These are phyloP conservation scores for Gambelia wislizenii DNA, from an alignment of 2,797 vertebrate species.

Conservation along the genomic window DNA sequence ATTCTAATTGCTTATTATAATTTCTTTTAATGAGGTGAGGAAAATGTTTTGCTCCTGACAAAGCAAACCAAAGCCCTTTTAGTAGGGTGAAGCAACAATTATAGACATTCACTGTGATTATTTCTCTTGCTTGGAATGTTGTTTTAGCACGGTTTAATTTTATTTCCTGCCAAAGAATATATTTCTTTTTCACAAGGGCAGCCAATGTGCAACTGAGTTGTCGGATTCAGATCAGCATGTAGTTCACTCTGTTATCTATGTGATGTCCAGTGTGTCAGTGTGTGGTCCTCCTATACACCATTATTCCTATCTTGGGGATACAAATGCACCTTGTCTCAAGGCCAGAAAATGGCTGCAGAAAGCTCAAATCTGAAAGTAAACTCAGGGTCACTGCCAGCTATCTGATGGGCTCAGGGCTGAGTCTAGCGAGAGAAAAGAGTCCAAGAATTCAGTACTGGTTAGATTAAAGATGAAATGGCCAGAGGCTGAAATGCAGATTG, in stretches of 20 bases:
- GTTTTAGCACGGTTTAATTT: constrained; percentile 34
- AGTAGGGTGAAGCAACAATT: constrained; percentile 43
- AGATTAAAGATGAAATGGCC: not conserved
- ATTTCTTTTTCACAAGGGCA: constrained; percentile 41
- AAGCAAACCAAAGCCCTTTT: constrained; percentile 38
- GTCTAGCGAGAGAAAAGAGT: not conserved
- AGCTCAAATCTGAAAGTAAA: not conserved
- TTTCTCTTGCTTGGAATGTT: constrained; percentile 44
- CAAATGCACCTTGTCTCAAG: not conserved
- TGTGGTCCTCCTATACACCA: not conserved
- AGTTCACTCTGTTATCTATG: not conserved
- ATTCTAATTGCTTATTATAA: constrained; percentile 48
- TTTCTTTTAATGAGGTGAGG: constrained; percentile 42
- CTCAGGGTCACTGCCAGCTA: not conserved
- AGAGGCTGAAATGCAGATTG: not conserved
- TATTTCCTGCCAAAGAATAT: constrained; percentile 37
- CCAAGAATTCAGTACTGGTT: not conserved
- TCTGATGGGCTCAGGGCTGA: not conserved
- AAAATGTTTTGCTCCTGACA: constrained; percentile 42
- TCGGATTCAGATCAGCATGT: not conserved
- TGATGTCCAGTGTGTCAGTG: not conserved
- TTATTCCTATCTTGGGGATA: not conserved
- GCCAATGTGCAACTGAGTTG: not conserved
- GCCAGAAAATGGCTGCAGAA: not conserved
- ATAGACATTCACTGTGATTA: constrained; percentile 42